phyloP scores from a whole-genome alignment of 2,113 vertebrate genomes.

The Arenaria interpres region DNA sequence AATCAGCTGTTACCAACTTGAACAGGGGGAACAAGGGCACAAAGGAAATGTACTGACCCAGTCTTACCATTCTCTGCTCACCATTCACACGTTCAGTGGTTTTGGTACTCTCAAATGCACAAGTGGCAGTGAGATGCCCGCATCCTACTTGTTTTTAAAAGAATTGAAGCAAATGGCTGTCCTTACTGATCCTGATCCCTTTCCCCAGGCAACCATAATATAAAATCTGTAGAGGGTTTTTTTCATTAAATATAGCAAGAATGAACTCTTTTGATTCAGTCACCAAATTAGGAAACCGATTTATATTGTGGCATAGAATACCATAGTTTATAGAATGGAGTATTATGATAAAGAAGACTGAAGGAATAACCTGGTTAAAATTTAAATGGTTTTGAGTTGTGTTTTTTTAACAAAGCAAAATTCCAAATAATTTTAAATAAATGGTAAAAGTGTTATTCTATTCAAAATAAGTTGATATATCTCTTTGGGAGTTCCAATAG shows the following conservation, averaged over 20 bases:
- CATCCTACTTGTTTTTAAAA: neutral
- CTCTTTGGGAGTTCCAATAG: neutral
- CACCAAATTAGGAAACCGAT: neutral
- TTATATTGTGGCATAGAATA: neutral
- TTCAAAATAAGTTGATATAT: neutral
- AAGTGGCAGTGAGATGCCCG: neutral
- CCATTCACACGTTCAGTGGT: neutral
- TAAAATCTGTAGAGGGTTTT: neutral
- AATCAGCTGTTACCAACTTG: neutral
- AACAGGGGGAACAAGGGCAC: neutral
- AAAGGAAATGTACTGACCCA: neutral
- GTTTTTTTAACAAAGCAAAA: fast-evolving
- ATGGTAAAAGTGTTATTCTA: neutral
- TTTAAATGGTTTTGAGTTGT: neutral
- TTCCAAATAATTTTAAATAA: neutral
- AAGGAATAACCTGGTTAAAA: neutral
- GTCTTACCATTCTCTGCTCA: neutral
- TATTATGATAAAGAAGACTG: neutral
- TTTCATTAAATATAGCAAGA: neutral
- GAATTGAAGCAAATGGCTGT: neutral
- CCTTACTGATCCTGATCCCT: neutral
- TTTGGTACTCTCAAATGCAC: neutral
- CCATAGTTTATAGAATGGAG: neutral
- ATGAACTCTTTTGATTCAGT: neutral
- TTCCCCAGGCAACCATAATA: neutral